These are phyloP conservation scores for Arctia plantaginis DNA, from an alignment of 2,888 invertebrate genomes.

Conservation along the genomic window DNA sequence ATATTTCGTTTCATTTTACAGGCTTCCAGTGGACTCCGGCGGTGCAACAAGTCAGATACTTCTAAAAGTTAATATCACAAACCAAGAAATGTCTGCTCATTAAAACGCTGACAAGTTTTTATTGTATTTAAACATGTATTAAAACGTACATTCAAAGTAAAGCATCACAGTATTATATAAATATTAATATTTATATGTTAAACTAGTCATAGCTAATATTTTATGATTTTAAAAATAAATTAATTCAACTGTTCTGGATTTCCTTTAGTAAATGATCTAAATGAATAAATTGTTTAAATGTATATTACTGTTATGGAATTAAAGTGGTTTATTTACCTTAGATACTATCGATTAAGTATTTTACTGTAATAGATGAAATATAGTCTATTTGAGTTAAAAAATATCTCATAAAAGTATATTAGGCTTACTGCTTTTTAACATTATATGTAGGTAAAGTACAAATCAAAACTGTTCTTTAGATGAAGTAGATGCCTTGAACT, in stretches of 20 bases:
- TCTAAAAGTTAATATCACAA: conserved; percentile 46
- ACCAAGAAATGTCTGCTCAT: conserved; percentile 43
- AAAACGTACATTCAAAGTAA: conserved; percentile 30
- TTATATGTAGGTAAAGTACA: conserved; percentile 37
- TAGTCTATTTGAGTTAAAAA: conserved; percentile 21
- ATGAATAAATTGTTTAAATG: neutral
- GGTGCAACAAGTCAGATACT: conserved; percentile 58
- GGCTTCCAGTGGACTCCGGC: conserved; percentile 67
- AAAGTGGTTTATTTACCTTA: neutral
- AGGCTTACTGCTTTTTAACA: neutral
- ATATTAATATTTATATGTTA: conserved; percentile 34
- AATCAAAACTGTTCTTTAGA: conserved; percentile 28
- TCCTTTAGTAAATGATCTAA: neutral
- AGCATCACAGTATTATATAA: conserved; percentile 25
- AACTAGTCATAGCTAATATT: conserved; percentile 14
- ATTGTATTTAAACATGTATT: conserved; percentile 31
- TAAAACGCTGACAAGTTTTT: conserved; percentile 32
- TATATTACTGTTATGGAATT: neutral
- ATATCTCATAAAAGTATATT: conserved; percentile 24
- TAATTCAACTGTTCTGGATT: neutral
- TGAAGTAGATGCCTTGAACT: conserved; percentile 10
- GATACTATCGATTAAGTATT: neutral
- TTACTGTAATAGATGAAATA: conserved; percentile 20
- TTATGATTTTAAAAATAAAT: conserved; percentile 16
- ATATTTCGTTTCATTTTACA: conserved; percentile 54